These are phyloP conservation scores for Brachionus manjavacas DNA, from an alignment of 1,140 invertebrate species.

Conservation along the genomic window DNA sequence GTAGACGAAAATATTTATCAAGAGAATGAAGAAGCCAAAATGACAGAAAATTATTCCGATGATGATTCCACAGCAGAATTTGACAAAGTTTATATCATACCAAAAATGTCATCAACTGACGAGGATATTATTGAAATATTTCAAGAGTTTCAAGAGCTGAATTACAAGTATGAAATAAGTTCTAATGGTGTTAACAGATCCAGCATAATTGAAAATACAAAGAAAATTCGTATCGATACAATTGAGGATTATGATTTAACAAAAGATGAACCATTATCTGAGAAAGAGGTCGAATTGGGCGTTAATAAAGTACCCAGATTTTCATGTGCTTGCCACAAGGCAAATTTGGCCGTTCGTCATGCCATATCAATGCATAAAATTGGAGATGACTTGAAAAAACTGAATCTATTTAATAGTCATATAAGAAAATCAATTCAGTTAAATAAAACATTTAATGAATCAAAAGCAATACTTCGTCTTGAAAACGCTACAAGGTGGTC, in stretches of 20 bases:
- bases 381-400: neutral
- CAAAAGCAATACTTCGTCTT: neutral
- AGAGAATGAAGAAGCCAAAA: neutral
- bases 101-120: neutral
- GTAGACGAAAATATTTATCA: neutral
- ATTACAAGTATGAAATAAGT: neutral
- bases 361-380: neutral
- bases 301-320: neutral
- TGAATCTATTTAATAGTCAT: neutral
- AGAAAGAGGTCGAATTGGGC: neutral
- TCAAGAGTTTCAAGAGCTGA: neutral
- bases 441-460: neutral
- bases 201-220: neutral
- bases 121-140: neutral
- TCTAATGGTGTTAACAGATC: neutral
- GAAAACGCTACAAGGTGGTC: neutral
- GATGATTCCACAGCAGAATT: neutral
- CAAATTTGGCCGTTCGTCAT: neutral
- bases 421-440: neutral
- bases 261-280: neutral
- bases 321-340: neutral
- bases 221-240: neutral
- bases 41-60: neutral
- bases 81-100: neutral
- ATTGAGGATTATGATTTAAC: neutral